Conservation (phyloP, 1,140 invertebrate species). For the Diprion similis region DNA sequence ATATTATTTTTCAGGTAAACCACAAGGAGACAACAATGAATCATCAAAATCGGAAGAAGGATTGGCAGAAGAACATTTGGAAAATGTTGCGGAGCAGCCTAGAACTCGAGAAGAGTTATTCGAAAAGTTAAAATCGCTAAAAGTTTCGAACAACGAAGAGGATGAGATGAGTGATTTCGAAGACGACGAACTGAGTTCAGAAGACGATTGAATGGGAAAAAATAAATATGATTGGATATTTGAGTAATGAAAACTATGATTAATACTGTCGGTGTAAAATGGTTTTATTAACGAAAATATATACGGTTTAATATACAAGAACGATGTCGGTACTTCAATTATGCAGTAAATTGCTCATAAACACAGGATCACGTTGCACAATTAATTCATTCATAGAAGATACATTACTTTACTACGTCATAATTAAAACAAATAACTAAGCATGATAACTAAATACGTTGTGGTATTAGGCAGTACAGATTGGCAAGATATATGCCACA, state of each 20-base stretch:
- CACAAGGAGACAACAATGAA: conserved; percentile 21
- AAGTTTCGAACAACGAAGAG: conserved; percentile 36
- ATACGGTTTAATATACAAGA: background rate
- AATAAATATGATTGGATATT: background rate
- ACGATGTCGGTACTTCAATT: background rate
- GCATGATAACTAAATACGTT: too few species aligned
- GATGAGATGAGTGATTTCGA: conserved; percentile 40
- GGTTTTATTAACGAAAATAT: background rate
- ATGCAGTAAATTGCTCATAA: too few species aligned
- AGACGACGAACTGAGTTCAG: conserved; percentile 30
- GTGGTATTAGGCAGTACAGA: background rate
- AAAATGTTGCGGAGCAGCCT: conserved; percentile 15
- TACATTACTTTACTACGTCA: too few species aligned
- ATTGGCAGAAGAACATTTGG: conserved; percentile 21
- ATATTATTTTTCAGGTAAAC: conserved; percentile 16
- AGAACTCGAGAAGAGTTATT: conserved; percentile 48
- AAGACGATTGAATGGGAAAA: background rate
- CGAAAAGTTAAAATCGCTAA: conserved; percentile 54
- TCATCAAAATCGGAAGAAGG: conserved; percentile 23
- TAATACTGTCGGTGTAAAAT: conserved; percentile 3
- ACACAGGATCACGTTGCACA: too few species aligned
- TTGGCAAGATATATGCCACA: background rate
- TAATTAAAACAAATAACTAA: too few species aligned
- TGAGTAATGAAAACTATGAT: too few species aligned
- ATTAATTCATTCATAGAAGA: too few species aligned